Percentiles rank a stretch among this genome's conserved stretches.
These are phyloP conservation scores for Cochlearius cochlearius DNA, from an alignment of 2,113 vertebrate genomes.

Conservation along the genomic window DNA sequence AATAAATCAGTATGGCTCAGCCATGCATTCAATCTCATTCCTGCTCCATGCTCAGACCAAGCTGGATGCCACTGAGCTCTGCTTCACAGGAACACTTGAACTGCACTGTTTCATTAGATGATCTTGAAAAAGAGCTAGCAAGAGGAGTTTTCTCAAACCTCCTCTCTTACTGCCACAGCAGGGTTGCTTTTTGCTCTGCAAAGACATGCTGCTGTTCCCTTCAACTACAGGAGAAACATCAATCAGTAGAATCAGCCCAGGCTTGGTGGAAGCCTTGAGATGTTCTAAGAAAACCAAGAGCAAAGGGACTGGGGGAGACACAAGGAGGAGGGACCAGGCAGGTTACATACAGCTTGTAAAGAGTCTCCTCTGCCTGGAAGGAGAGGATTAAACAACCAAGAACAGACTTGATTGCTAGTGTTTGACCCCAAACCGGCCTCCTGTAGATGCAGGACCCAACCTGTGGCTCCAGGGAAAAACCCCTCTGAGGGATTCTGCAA, in stretches of 20 bases:
- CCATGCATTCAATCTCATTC: background rate
- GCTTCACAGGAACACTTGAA: background rate
- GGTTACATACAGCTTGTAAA: background rate
- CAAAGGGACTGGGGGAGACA: background rate
- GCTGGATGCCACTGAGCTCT: background rate
- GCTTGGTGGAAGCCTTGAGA: background rate
- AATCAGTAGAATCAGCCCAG: background rate
- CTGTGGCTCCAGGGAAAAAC: background rate
- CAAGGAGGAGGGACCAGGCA: background rate
- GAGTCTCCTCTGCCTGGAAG: background rate
- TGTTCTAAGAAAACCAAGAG: background rate
- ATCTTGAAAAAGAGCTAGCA: background rate
- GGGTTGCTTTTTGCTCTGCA: background rate
- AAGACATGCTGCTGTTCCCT: background rate
- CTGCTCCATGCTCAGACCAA: fast-evolving
- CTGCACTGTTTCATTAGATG: background rate
- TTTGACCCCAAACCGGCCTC: background rate
- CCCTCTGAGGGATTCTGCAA: background rate
- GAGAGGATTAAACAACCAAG: background rate
- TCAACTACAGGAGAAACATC: background rate
- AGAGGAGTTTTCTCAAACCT: background rate
- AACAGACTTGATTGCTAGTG: background rate
- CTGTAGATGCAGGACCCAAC: background rate
- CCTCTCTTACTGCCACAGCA: background rate
- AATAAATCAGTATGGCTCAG: background rate